A percentile compares a stretch with the other conserved stretches of the same genome.
phyloP scores from a whole-genome alignment of 2,888 invertebrate species.

The Prostheceraeus crozeri region DNA sequence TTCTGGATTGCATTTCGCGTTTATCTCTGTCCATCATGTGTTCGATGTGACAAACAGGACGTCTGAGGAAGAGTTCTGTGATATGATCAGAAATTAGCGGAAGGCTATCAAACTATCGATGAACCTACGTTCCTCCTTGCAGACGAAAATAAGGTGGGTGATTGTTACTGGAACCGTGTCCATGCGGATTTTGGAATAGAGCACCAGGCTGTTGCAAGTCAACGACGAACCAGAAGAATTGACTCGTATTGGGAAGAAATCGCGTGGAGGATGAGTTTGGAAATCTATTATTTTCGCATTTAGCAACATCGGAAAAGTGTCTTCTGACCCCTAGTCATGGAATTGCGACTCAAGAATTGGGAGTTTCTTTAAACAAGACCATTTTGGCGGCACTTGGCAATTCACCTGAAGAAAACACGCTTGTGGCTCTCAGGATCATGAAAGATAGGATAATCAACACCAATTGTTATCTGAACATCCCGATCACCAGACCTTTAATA shows the following conservation, averaged over 20 bases:
- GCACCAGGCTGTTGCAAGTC: too few relatives aligned
- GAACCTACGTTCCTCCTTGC: too few relatives aligned
- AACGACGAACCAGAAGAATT: too few relatives aligned
- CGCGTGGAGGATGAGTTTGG: conserved; percentile 13
- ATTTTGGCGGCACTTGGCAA: conserved; percentile 8
- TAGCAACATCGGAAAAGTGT: background rate
- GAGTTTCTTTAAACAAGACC: conserved; percentile 3
- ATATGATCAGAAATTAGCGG: background rate
- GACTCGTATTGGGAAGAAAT: conserved; percentile 19
- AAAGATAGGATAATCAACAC: conserved; percentile 12
- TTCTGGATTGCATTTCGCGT: background rate
- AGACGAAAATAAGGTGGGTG: too few relatives aligned
- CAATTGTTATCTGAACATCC: background rate
- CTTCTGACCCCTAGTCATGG: conserved; percentile 18
- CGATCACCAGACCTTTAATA: too few relatives aligned
- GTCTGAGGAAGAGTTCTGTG: background rate
- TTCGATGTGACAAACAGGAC: too few relatives aligned
- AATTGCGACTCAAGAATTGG: conserved; percentile 1
- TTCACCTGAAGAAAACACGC: background rate
- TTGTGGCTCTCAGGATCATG: background rate
- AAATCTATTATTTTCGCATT: background rate
- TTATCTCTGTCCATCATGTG: too few relatives aligned
- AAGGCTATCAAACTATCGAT: too few relatives aligned
- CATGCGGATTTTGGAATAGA: conserved; percentile 5
- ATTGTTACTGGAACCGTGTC: conserved; percentile 17